These are phyloP conservation scores for Morus bassanus DNA, from an alignment of 2,797 vertebrate species.

Conservation along the genomic window DNA sequence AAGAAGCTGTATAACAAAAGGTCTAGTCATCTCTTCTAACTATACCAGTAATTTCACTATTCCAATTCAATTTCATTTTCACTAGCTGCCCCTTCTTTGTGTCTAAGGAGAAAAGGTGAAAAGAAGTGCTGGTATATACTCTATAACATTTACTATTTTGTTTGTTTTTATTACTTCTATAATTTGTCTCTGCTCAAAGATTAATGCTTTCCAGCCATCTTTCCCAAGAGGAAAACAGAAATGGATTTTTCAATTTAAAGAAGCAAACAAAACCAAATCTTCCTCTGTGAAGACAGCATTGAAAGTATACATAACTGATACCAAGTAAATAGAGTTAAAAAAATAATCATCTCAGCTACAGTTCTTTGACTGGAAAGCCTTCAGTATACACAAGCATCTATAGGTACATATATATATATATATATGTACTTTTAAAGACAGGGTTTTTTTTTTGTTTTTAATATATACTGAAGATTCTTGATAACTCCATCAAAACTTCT, in stretches of 20 bases:
- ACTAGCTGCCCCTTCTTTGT: neutral
- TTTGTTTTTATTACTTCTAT: conserved; percentile 36
- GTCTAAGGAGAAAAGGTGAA: neutral
- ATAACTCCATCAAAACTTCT: neutral
- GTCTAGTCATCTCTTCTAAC: neutral
- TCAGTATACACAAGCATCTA: neutral
- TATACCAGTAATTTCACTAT: neutral
- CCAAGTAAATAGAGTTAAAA: neutral
- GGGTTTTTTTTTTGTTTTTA: neutral
- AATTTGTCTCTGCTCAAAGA: neutral
- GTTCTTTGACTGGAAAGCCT: neutral
- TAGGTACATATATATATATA: neutral
- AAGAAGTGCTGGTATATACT: neutral
- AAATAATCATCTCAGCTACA: neutral
- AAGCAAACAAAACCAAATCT: conserved; percentile 7
- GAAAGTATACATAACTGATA: neutral
- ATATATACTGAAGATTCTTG: neutral
- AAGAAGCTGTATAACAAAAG: neutral
- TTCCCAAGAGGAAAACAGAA: conserved; percentile 33
- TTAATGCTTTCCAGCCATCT: neutral
- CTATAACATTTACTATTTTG: neutral
- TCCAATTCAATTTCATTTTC: neutral
- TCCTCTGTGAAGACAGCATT: neutral
- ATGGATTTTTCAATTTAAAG: conserved; percentile 49
- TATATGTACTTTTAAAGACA: neutral